Percentiles rank a stretch among this genome's conserved stretches.
These are phyloP conservation scores for Ectemnius cavifrons DNA, from an alignment of 2,888 invertebrate species.

Conservation along the genomic window DNA sequence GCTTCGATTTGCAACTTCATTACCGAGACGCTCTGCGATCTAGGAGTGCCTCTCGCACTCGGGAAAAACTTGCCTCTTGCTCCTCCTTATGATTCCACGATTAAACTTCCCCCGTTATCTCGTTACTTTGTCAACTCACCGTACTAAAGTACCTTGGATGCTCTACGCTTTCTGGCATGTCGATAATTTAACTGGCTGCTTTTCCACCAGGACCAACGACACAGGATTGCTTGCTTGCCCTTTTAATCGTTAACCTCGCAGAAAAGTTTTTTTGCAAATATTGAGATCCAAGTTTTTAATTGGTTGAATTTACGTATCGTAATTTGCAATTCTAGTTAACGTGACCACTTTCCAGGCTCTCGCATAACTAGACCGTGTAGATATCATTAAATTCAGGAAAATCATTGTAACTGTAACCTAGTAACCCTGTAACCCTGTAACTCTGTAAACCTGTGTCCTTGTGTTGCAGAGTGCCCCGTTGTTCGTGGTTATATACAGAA, in stretches of 20 bases:
- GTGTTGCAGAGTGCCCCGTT: no score
- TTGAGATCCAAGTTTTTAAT: background rate
- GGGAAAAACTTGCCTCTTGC: slow-evolving; percentile 46
- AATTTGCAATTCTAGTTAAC: no score
- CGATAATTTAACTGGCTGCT: slow-evolving; percentile 45
- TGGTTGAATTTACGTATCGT: background rate
- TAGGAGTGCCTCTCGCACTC: background rate
- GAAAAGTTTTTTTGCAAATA: slow-evolving; percentile 1
- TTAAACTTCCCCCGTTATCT: slow-evolving; percentile 43
- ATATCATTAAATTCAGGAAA: no score
- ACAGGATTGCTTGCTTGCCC: slow-evolving; percentile 13
- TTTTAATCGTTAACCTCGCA: background rate
- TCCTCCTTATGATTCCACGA: slow-evolving; percentile 42
- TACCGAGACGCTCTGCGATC: slow-evolving; percentile 44
- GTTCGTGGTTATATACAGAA: no score
- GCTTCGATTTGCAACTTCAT: slow-evolving; percentile 64
- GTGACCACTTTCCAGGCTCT: no score
- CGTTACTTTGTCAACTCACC: slow-evolving; percentile 33
- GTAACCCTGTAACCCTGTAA: no score
- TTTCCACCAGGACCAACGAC: slow-evolving; percentile 5
- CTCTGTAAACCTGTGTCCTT: no score
- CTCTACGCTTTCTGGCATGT: slow-evolving; percentile 12
- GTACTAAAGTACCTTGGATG: slow-evolving; percentile 9
- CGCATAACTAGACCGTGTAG: no score
- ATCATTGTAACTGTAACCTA: no score